phyloP scores from a whole-genome alignment of 2,888 invertebrate species.

The Callosobruchus maculatus region DNA sequence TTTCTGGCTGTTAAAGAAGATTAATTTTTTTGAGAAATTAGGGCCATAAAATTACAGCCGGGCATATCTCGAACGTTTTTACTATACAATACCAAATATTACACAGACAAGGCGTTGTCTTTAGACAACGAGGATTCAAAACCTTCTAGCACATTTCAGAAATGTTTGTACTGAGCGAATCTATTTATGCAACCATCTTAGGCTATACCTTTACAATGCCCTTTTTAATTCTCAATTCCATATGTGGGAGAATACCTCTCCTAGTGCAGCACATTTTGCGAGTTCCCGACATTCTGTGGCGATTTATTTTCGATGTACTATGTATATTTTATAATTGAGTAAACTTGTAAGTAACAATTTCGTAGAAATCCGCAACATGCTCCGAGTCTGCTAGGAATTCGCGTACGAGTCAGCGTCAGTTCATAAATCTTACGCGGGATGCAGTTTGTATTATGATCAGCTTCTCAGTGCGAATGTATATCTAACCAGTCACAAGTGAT shows the following conservation, averaged over 20 bases:
- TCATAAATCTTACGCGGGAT: background rate
- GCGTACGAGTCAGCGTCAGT: background rate
- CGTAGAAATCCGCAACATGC: background rate
- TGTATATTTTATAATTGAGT: background rate
- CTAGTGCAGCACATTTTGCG: background rate
- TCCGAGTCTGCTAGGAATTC: background rate
- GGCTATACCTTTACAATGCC: no score
- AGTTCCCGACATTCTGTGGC: background rate
- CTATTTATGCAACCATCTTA: no score
- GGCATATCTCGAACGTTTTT: no score
- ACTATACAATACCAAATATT: no score
- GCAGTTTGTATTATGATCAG: background rate
- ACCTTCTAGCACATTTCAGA: no score
- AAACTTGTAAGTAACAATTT: background rate
- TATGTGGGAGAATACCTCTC: background rate
- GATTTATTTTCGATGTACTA: background rate
- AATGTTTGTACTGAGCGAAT: no score
- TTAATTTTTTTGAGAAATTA: no score
- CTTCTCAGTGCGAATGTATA: background rate
- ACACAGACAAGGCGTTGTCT: no score
- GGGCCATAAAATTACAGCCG: no score
- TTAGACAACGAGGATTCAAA: no score
- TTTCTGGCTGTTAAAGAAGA: no score
- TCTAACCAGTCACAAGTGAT: background rate
- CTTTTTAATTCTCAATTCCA: background rate